Percentiles rank a stretch among this genome's conserved stretches.
phyloP scores from a whole-genome alignment of 1,140 invertebrate species.

The Antheraea mylitta region DNA sequence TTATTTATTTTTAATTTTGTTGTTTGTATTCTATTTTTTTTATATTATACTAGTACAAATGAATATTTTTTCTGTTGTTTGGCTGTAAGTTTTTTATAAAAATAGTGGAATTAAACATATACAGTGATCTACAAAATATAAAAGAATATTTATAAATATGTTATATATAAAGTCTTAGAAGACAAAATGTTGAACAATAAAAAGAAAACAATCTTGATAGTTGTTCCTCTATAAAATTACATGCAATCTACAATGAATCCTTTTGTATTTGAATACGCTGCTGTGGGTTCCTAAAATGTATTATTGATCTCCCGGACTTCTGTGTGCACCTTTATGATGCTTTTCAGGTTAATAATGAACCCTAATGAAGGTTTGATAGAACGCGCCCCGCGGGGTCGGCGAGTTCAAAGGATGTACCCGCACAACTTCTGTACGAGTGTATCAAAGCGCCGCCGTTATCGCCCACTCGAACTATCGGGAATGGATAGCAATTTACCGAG shows the following conservation, averaged over 20 bases:
- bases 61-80: too few relatives aligned
- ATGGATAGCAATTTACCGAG: slow-evolving; percentile 44
- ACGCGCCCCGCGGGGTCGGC: slow-evolving; percentile 52
- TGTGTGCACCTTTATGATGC: slow-evolving; percentile 20
- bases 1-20: too few relatives aligned
- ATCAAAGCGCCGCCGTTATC: slow-evolving; percentile 68
- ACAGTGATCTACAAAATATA: too few relatives aligned
- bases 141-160: too few relatives aligned
- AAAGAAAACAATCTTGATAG: background rate
- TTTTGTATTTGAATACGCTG: slow-evolving; percentile 21
- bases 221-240: background rate
- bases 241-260: slow-evolving; percentile 10
- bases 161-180: too few relatives aligned
- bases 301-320: slow-evolving; percentile 19
- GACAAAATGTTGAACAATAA: background rate
- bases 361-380: slow-evolving; percentile 62
- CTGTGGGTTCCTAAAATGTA: slow-evolving; percentile 13
- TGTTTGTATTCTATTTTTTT: too few relatives aligned
- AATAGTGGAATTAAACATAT: too few relatives aligned
- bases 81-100: too few relatives aligned
- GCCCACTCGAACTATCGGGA: slow-evolving; percentile 51
- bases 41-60: too few relatives aligned
- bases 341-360: slow-evolving; percentile 32
- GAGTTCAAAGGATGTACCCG: slow-evolving; percentile 57
- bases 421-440: slow-evolving; percentile 17